Conservation (phyloP, 2,113 vertebrate species). For the Dicrurus megarhynchus region DNA sequence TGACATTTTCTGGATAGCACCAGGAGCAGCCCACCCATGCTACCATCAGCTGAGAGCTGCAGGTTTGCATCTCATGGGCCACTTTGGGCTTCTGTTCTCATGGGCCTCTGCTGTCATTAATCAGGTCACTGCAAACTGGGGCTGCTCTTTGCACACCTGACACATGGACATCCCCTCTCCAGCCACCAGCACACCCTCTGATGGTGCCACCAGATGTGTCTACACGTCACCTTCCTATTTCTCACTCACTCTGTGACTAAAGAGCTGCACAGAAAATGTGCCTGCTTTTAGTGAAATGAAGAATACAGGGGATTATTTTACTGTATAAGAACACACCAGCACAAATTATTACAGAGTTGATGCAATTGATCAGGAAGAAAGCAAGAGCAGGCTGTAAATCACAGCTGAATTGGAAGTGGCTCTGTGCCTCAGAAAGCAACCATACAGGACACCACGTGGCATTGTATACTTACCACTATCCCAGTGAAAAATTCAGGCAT, state of each 20-base stretch:
- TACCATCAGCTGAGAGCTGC: not conserved
- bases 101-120: not conserved
- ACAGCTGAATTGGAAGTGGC: not conserved
- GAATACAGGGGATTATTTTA: not conserved
- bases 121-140: not conserved
- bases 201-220: not conserved
- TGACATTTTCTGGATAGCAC: not conserved
- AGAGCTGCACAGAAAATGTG: not conserved
- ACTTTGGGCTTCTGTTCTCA: not conserved
- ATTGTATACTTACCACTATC: too few species aligned
- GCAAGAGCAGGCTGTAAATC: not conserved
- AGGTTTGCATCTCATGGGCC: not conserved
- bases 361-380: not conserved
- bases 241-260: not conserved
- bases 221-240: not conserved
- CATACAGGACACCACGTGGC: not conserved
- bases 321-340: not conserved
- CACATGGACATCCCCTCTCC: fast-evolving
- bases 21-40: not conserved
- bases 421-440: not conserved
- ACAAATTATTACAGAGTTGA: not conserved
- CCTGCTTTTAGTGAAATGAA: not conserved
- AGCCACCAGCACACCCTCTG: not conserved
- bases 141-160: not conserved
- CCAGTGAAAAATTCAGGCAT: not conserved